Evolutionary conservation across 1,140 invertebrate species (phyloP).

Genomic region (Oscheius sp.): DNA sequence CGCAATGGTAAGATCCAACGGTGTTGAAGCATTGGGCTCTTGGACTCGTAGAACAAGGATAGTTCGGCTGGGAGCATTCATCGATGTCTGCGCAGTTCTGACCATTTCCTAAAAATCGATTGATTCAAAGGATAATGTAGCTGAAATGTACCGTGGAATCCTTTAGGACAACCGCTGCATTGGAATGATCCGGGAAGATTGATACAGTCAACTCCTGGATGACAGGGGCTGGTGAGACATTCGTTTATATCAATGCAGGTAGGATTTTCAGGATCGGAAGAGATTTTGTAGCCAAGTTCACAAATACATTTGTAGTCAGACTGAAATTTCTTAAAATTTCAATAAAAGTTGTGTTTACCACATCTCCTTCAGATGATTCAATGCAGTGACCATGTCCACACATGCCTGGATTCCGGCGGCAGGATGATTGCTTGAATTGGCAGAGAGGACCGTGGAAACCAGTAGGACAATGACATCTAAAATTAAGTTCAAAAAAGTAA

Average conservation of each 20-base stretch:
- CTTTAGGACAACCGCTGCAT: slow-evolving; percentile 49
- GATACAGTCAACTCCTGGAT: slow-evolving; percentile 51
- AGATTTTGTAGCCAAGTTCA: slow-evolving; percentile 49
- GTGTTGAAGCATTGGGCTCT: slow-evolving; percentile 58
- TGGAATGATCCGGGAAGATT: slow-evolving; percentile 55
- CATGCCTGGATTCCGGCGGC: slow-evolving; percentile 38
- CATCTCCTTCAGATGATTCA: slow-evolving; percentile 12
- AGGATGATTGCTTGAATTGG: slow-evolving; percentile 42
- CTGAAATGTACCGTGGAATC: slow-evolving; percentile 22
- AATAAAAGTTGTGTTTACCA: background rate
- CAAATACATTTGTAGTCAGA: slow-evolving; percentile 53
- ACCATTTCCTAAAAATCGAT: slow-evolving; percentile 48
- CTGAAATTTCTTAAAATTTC: slow-evolving; percentile 16
- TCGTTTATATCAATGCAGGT: slow-evolving; percentile 55
- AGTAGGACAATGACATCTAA: slow-evolving; percentile 48
- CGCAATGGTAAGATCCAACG: slow-evolving; percentile 62
- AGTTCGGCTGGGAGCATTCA: slow-evolving; percentile 48
- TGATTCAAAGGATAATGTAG: background rate
- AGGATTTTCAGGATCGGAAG: slow-evolving; percentile 52
- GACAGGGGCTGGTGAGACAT: slow-evolving; percentile 52
- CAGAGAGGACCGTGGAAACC: slow-evolving; percentile 54
- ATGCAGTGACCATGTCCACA: slow-evolving; percentile 60
- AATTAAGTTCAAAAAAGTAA: slow-evolving; percentile 15
- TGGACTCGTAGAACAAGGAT: slow-evolving; percentile 54
- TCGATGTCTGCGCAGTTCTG: slow-evolving; percentile 51